phyloP scores from a whole-genome alignment of 2,797 vertebrate genomes.

The Myripristis jacobus region DNA sequence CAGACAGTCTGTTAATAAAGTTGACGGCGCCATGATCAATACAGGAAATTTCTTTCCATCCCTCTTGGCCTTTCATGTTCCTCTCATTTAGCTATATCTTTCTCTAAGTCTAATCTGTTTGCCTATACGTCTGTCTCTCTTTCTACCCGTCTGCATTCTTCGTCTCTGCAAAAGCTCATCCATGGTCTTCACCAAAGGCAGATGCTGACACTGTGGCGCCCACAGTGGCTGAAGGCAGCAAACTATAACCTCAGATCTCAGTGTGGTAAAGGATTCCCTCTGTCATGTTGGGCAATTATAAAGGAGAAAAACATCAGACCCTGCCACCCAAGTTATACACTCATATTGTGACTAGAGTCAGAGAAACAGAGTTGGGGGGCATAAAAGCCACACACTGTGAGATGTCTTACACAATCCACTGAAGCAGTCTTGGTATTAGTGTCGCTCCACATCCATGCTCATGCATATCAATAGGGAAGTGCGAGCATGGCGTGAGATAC shows the following conservation, averaged over 20 bases:
- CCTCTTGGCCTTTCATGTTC: neutral
- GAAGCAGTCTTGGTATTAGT: conserved; percentile 39
- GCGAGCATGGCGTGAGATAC: conserved; percentile 19
- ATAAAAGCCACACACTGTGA: conserved; percentile 57
- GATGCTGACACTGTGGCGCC: neutral
- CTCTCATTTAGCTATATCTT: conserved; percentile 10
- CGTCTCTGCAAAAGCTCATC: conserved; percentile 42
- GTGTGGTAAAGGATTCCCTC: conserved; percentile 34
- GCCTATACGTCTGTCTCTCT: conserved; percentile 16
- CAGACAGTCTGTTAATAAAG: conserved; percentile 71
- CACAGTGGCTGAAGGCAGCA: conserved; percentile 16
- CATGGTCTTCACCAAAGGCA: neutral
- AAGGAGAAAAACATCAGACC: conserved; percentile 26
- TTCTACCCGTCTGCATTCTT: too few relatives aligned
- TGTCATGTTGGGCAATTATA: conserved; percentile 50
- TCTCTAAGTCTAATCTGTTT: conserved; percentile 31
- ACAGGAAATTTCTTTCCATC: conserved; percentile 35
- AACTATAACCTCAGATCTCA: conserved; percentile 35
- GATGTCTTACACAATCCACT: conserved; percentile 62
- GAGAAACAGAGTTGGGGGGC: conserved; percentile 40
- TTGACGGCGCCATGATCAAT: conserved; percentile 48
- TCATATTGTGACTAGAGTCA: conserved; percentile 29
- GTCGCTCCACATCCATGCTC: conserved; percentile 34
- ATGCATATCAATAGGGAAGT: conserved; percentile 36
- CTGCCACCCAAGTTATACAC: neutral